Evolutionary conservation across 2,888 invertebrate species (phyloP), one percentile per base, ranked within the genome.

Genomic region (Calliphora vomitoria): DNA sequence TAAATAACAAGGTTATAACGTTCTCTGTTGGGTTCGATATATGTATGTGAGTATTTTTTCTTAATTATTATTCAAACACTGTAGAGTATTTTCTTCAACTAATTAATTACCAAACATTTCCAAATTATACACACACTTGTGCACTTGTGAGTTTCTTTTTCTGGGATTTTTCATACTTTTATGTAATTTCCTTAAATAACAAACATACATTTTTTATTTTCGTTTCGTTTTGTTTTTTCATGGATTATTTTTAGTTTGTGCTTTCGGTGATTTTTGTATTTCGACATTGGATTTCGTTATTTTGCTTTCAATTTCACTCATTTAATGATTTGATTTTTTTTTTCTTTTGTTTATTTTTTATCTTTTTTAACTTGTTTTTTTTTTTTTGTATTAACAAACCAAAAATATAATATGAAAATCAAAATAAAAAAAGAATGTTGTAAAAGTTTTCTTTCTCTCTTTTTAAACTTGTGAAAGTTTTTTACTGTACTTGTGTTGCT

Each of bases 221-320:
- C 66, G 69, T 72, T 44, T 76, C 15, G 13, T 35, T 66, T 71
- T 25, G 10, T 74, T 50, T 62, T 15, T 66, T 74, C 31, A 35
- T n/a, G 38, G 20, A 25, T 31, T 50, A 47, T 66, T 66, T 31
- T 66, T 47, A 35, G 3, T 62, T 71, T 78, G 58, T 69, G 68
- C 44, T 71, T 82, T 69, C 20, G n/a, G 15, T 69, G 25, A 80
- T 64, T 78, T 62, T 74, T 68, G 50, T 78, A 81, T 86, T 84
- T 81, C 66, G 86, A 86, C 81, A 84, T 86, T 86, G 86, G 84
- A 88, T 88, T 88, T 85, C 80, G 83, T 86, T 88, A 86, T 88
- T 81, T 86, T 88, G 85, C 81, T 88, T 84, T 74, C 41, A 79
- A 76, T 78, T 82, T 78, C 41, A 53, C 53, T 78, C 8, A 64